These are phyloP conservation scores for Tauraco hartlaubi DNA, from an alignment of 2,797 vertebrate genomes.

Conservation along the genomic window DNA sequence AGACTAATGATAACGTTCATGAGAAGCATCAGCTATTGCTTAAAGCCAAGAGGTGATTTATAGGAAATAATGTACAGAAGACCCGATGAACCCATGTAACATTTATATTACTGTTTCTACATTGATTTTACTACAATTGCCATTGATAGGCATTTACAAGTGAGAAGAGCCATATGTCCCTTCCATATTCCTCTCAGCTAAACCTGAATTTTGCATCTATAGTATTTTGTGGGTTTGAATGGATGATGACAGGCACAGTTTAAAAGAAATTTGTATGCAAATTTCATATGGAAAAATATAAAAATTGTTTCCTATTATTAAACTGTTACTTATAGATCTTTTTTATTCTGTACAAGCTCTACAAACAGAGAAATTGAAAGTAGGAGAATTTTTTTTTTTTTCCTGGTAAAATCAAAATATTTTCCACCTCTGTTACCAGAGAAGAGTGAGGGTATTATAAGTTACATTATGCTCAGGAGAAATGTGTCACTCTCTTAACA, in stretches of 20 bases:
- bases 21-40: not conserved
- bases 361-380: not conserved
- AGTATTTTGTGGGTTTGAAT: not conserved
- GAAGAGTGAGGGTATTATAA: not conserved
- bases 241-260: not conserved
- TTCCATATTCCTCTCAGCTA: not conserved
- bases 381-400: not conserved
- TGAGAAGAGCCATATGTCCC: fast-evolving
- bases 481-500: not conserved
- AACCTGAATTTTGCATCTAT: not conserved
- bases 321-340: not conserved
- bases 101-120: not conserved
- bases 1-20: not conserved
- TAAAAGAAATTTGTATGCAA: not conserved
- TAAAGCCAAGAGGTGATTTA: not conserved
- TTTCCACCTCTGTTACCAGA: not conserved
- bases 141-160: not conserved
- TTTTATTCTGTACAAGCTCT: not conserved
- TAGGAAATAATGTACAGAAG: not conserved
- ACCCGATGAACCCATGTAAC: not conserved
- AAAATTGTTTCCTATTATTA: not conserved
- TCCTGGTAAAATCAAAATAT: not conserved
- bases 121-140: not conserved
- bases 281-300: not conserved
- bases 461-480: not conserved